Percentiles rank a stretch among this genome's conserved stretches.
Evolutionary conservation across 2,113 vertebrate genomes (phyloP).

Genomic region (Perca schrenkii): DNA sequence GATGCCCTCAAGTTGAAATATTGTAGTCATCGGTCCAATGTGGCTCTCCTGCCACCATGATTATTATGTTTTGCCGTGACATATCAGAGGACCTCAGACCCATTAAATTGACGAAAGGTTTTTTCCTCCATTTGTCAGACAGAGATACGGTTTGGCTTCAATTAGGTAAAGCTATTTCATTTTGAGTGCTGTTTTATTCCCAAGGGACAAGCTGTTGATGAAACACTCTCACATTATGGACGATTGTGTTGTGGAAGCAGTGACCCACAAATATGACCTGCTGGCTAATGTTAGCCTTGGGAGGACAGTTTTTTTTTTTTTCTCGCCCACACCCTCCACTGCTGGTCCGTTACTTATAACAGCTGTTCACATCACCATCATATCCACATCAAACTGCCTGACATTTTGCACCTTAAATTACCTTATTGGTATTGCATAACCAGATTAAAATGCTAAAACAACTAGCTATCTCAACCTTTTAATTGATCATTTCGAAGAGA

Average conservation of each 20-base stretch:
- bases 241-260: slow-evolving; percentile 41
- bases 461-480: slow-evolving; percentile 22
- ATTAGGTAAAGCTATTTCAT: slow-evolving; percentile 57
- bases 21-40: slow-evolving; percentile 29
- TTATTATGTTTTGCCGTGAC: slow-evolving; percentile 7
- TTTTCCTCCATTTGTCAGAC: slow-evolving; percentile 65
- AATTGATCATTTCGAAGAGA: slow-evolving; percentile 62
- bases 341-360: not conserved
- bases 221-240: slow-evolving; percentile 42
- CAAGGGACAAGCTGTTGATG: slow-evolving; percentile 47
- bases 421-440: slow-evolving; percentile 5
- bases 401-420: slow-evolving; percentile 45
- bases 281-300: slow-evolving; percentile 40
- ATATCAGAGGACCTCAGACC: slow-evolving; percentile 53
- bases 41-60: not conserved
- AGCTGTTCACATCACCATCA: not conserved
- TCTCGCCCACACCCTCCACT: not conserved
- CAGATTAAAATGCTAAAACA: slow-evolving; percentile 24
- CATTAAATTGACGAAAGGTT: slow-evolving; percentile 65
- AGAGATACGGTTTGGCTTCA: slow-evolving; percentile 49
- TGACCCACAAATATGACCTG: slow-evolving; percentile 49
- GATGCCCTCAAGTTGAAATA: slow-evolving; percentile 43
- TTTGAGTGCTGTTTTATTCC: slow-evolving; percentile 52
- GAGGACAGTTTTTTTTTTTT: not conserved
- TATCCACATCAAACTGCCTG: not conserved